These are phyloP conservation scores for Carapus acus DNA, from an alignment of 2,797 vertebrate genomes.

Conservation along the genomic window DNA sequence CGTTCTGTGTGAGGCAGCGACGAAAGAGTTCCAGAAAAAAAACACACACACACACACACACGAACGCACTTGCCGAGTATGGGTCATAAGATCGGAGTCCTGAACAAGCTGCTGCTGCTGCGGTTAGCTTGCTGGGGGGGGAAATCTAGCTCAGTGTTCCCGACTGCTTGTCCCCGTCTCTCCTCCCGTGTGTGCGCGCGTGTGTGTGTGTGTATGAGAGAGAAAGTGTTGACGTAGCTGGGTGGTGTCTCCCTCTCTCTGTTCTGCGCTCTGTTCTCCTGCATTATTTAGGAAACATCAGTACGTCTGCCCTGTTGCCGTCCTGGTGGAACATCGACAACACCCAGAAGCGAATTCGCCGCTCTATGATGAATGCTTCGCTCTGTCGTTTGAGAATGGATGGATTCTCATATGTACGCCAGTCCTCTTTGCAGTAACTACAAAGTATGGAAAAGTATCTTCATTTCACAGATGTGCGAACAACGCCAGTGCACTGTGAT, in stretches of 20 bases:
- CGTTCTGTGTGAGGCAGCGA: constrained; percentile 39
- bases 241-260: constrained; percentile 14
- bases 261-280: constrained; percentile 48
- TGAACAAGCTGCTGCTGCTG: constrained; percentile 20
- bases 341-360: no score
- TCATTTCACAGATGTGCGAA: no score
- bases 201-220: no score
- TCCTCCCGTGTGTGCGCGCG: constrained; percentile 17
- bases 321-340: constrained; percentile 33
- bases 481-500: no score
- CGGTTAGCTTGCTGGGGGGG: not conserved
- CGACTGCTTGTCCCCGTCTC: constrained; percentile 5
- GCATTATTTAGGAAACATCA: constrained; percentile 64
- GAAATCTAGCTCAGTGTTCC: constrained; percentile 4
- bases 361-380: no score
- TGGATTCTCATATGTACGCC: no score
- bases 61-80: no score
- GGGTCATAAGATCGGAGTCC: constrained; percentile 32
- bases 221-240: constrained; percentile 52
- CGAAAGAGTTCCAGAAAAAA: constrained; percentile 3
- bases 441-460: no score
- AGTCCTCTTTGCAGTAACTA: no score
- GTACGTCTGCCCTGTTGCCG: constrained; percentile 35
- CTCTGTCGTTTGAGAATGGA: no score
- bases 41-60: no score